These are phyloP conservation scores for Notodonta dromedarius DNA, from an alignment of 2,888 invertebrate species.

Conservation along the genomic window DNA sequence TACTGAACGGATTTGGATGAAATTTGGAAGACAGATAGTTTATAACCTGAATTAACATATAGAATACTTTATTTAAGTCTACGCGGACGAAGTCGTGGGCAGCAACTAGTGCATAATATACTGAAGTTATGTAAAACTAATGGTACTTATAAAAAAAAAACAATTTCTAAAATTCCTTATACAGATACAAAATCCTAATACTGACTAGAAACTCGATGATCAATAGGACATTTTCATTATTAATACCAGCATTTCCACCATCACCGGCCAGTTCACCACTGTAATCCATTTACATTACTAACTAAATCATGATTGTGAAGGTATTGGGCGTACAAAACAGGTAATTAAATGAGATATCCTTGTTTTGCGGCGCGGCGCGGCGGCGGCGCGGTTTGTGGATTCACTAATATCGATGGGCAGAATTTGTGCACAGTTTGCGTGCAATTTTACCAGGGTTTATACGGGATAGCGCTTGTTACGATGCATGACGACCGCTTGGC, in stretches of 20 bases:
- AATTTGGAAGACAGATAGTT: too few relatives aligned
- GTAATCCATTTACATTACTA: constrained; percentile 68
- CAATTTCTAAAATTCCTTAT: too few relatives aligned
- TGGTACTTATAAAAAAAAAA: too few relatives aligned
- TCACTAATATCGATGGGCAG: constrained; percentile 12
- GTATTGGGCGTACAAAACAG: constrained; percentile 37
- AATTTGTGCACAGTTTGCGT: constrained; percentile 20
- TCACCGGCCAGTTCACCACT: constrained; percentile 47
- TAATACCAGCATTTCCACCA: constrained; percentile 43
- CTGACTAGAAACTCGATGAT: constrained; percentile 17
- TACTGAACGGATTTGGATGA: too few relatives aligned
- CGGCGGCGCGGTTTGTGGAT: constrained; percentile 29
- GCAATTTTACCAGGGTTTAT: neutral
- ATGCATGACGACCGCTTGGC: too few relatives aligned
- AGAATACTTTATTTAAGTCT: too few relatives aligned
- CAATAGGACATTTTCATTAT: constrained; percentile 49
- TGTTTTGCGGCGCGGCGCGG: constrained; percentile 44
- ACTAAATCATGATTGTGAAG: constrained; percentile 59
- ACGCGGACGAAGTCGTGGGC: too few relatives aligned
- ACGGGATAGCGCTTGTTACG: neutral
- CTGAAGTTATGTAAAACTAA: too few relatives aligned
- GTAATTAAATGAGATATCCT: constrained; percentile 55
- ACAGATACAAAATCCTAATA: neutral
- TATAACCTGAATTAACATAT: too few relatives aligned
- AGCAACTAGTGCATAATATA: too few relatives aligned